Conservation (phyloP, 2,888 invertebrate genomes). For the Helleia helle region DNA sequence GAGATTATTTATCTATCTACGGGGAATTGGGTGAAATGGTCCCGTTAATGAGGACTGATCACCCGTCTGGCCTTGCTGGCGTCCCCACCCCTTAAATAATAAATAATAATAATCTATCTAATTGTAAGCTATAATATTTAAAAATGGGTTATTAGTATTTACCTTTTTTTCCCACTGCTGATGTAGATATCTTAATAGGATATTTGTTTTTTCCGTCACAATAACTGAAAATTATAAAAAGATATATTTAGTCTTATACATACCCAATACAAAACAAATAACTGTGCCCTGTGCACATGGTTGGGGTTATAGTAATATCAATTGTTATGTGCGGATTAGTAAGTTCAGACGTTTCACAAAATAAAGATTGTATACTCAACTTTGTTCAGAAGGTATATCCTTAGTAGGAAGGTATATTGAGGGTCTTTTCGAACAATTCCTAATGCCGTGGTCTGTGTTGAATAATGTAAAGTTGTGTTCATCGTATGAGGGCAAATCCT, state of each 20-base stretch:
- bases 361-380: constrained; percentile 72
- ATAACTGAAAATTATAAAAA: constrained; percentile 79
- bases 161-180: constrained; percentile 97
- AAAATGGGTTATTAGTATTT: too few species aligned
- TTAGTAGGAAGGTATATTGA: constrained; percentile 94
- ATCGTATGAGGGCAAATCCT: constrained; percentile 92
- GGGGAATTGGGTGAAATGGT: too few species aligned
- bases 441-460: constrained; percentile 88
- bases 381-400: constrained; percentile 94
- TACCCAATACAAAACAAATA: not conserved
- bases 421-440: constrained; percentile 88
- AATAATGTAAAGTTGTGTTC: constrained; percentile 93
- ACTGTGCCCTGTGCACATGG: not conserved
- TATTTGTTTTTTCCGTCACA: constrained; percentile 96
- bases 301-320: not conserved
- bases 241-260: not conserved
- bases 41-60: too few species aligned
- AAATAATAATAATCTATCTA: too few species aligned
- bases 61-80: too few species aligned
- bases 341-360: not conserved
- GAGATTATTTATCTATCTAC: too few species aligned
- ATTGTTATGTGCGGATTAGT: too few species aligned
- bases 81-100: too few species aligned
- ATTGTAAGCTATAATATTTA: too few species aligned
- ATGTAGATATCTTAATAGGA: constrained; percentile 92